phyloP scores from a whole-genome alignment of 1,140 invertebrate species.

The Drosophila sp. region DNA sequence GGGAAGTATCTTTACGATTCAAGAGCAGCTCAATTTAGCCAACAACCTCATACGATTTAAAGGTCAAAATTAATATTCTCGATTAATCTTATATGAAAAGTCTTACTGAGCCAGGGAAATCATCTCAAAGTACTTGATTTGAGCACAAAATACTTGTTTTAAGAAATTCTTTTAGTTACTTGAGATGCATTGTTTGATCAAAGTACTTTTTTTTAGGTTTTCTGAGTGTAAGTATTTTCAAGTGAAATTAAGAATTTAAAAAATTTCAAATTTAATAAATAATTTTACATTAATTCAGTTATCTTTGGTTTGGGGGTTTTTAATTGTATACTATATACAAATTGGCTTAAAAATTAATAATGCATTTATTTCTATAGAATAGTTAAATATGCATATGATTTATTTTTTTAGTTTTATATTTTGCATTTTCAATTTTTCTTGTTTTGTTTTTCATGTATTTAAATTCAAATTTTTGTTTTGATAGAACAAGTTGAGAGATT shows the following conservation, averaged over 20 bases:
- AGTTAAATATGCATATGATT: constrained; percentile 30
- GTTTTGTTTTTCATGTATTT: constrained; percentile 11
- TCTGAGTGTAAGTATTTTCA: background rate
- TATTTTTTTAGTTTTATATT: constrained; percentile 33
- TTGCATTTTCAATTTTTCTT: background rate
- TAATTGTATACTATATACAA: constrained; percentile 7
- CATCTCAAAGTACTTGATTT: background rate
- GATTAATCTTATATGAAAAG: no score
- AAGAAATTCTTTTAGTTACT: background rate
- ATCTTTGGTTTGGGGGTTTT: background rate
- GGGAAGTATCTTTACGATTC: no score
- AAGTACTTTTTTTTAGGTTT: background rate
- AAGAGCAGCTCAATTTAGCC: no score
- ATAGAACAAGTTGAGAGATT: constrained; percentile 14
- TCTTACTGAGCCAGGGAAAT: background rate
- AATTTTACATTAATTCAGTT: constrained; percentile 10
- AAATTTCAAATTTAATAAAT: constrained; percentile 4
- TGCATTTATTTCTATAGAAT: constrained; percentile 24
- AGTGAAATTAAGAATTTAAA: background rate
- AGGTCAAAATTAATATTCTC: no score
- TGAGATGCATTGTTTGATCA: background rate
- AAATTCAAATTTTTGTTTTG: constrained; percentile 35
- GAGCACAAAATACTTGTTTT: background rate
- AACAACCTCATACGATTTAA: no score
- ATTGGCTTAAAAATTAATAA: constrained; percentile 8